Evolutionary conservation across 2,797 vertebrate genomes (phyloP).

Genomic region (Parauchenoglanis ngamensis): DNA sequence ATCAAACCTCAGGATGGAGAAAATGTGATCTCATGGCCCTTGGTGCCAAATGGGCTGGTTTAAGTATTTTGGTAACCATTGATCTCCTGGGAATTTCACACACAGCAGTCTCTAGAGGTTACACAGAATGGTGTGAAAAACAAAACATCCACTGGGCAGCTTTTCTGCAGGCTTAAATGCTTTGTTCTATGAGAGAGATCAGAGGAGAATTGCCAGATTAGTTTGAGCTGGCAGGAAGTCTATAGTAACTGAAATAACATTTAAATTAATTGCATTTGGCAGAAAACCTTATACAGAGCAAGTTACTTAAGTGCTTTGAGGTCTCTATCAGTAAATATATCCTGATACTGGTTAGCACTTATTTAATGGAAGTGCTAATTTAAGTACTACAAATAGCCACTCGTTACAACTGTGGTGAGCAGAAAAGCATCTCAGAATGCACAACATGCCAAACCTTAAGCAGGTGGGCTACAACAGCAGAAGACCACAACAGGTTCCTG

Average conservation of each 20-base stretch:
- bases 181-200: neutral
- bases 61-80: neutral
- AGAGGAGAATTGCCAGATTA: neutral
- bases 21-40: neutral
- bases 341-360: too few relatives aligned
- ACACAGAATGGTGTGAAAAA: neutral
- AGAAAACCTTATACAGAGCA: too few relatives aligned
- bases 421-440: neutral
- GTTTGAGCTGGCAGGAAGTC: neutral
- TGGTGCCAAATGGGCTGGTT: neutral
- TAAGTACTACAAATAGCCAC: neutral
- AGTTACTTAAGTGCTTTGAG: too few relatives aligned
- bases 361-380: too few relatives aligned
- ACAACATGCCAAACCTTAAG: neutral
- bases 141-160: neutral
- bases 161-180: neutral
- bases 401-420: neutral
- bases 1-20: neutral
- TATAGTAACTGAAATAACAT: neutral
- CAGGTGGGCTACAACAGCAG: neutral
- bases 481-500: neutral
- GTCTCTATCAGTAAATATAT: too few relatives aligned
- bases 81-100: neutral
- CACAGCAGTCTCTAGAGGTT: neutral
- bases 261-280: too few relatives aligned